These are phyloP conservation scores for Desoria tigrina DNA, from an alignment of 2,888 invertebrate genomes.

Conservation along the genomic window DNA sequence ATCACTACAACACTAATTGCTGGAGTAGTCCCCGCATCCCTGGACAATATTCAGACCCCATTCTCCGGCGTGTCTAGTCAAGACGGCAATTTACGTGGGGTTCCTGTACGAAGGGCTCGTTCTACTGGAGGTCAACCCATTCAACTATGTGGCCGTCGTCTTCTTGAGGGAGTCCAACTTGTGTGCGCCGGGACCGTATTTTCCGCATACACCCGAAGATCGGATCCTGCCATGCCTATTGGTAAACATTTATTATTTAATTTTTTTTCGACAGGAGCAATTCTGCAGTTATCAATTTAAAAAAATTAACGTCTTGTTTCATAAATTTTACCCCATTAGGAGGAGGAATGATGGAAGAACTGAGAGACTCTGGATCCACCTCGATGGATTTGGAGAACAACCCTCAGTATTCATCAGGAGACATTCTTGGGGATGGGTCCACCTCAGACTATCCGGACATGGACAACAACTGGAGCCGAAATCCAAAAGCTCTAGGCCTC, in stretches of 20 bases:
- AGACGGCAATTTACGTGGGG: background rate
- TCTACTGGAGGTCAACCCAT: slow-evolving; percentile 19
- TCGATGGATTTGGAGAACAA: background rate
- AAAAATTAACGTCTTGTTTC: background rate
- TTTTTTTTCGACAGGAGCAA: background rate
- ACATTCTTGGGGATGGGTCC: background rate
- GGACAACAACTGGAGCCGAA: slow-evolving; percentile 10
- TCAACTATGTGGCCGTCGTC: slow-evolving; percentile 39
- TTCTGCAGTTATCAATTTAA: no score
- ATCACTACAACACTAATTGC: background rate
- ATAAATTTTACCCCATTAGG: background rate
- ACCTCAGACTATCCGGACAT: slow-evolving; percentile 6
- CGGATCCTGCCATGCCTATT: slow-evolving; percentile 36
- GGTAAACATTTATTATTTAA: no score
- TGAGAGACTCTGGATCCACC: background rate
- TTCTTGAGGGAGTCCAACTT: slow-evolving; percentile 34
- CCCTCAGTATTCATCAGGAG: slow-evolving; percentile 1
- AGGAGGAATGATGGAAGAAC: background rate
- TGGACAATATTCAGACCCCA: background rate
- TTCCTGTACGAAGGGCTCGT: background rate
- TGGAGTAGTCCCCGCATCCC: background rate
- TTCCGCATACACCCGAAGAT: slow-evolving; percentile 25
- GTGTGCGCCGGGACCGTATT: slow-evolving; percentile 31
- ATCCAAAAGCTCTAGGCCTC: slow-evolving; percentile 23
- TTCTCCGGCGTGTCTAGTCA: background rate